Conservation (phyloP, 2,888 invertebrate species). For the Selenia dentaria region DNA sequence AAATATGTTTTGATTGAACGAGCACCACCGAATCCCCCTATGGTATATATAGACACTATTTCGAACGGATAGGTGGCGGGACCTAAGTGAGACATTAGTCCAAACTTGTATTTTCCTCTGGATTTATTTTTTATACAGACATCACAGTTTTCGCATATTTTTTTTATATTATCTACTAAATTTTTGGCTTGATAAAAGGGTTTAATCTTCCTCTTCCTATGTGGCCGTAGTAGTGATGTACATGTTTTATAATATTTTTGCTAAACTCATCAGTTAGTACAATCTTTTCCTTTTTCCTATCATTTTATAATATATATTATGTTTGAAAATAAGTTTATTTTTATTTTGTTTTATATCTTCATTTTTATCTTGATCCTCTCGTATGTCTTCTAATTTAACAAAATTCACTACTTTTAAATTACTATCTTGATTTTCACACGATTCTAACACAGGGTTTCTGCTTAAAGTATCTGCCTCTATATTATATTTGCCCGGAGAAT, state of each 20-base stretch:
- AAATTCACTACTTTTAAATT: not conserved
- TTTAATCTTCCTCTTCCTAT: slow-evolving; percentile 3
- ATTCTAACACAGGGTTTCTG: not conserved
- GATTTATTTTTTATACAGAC: slow-evolving; percentile 35
- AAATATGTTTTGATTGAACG: slow-evolving; percentile 37
- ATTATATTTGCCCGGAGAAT: too few relatives aligned
- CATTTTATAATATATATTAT: not conserved
- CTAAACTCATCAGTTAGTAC: not conserved
- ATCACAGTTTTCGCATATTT: slow-evolving; percentile 25
- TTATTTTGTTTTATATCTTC: not conserved
- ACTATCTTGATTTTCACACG: not conserved
- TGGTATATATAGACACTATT: slow-evolving; percentile 34
- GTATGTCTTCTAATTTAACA: not conserved
- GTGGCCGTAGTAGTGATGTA: not conserved
- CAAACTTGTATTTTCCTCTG: slow-evolving; percentile 31
- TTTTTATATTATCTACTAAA: slow-evolving; percentile 23
- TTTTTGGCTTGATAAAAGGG: slow-evolving; percentile 15
- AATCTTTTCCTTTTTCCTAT: not conserved
- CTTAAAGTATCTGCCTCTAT: not conserved
- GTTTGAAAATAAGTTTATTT: not conserved
- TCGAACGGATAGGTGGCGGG: slow-evolving; percentile 34
- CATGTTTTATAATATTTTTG: not conserved
- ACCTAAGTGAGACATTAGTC: slow-evolving; percentile 35
- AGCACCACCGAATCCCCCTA: slow-evolving; percentile 36
- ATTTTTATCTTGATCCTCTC: not conserved